phyloP scores from a whole-genome alignment of 2,888 invertebrate genomes.

The Meghimatium bilineatum region DNA sequence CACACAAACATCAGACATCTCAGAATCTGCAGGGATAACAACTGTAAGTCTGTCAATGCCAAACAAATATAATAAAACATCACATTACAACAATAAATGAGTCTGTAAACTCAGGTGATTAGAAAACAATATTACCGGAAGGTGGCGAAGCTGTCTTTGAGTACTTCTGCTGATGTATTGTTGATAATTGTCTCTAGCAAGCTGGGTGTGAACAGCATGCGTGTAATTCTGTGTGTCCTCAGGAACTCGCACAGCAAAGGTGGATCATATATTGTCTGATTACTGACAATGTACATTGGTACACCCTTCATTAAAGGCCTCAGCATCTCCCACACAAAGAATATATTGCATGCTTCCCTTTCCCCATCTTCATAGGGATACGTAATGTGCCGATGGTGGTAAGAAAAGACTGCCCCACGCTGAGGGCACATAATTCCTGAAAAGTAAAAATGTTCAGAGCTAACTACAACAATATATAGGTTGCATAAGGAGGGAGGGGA shows the following conservation, averaged over 20 bases:
- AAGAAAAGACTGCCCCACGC: conserved; percentile 77
- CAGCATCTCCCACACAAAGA: conserved; percentile 78
- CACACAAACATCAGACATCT: no score
- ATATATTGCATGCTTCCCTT: conserved; percentile 77
- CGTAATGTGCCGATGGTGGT: conserved; percentile 73
- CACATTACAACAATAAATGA: not conserved
- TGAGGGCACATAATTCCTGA: conserved; percentile 77
- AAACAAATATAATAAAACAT: not conserved
- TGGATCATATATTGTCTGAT: conserved; percentile 77
- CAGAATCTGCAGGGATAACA: no score
- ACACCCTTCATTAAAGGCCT: conserved; percentile 77
- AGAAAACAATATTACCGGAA: conserved; percentile 61
- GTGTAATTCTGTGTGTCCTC: conserved; percentile 72
- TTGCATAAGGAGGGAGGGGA: no score
- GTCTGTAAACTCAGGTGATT: not conserved
- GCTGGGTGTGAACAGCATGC: conserved; percentile 78
- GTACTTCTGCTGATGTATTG: conserved; percentile 60
- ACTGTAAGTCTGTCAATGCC: no score
- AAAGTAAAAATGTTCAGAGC: conserved; percentile 14
- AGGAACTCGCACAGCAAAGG: conserved; percentile 72
- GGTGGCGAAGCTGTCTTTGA: conserved; percentile 56
- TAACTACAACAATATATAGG: not conserved
- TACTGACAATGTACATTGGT: conserved; percentile 76
- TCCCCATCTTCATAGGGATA: conserved; percentile 75
- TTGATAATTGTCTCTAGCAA: conserved; percentile 77